Evolutionary conservation across 2,888 invertebrate genomes (phyloP).

Genomic region (Ectemnius continuus): DNA sequence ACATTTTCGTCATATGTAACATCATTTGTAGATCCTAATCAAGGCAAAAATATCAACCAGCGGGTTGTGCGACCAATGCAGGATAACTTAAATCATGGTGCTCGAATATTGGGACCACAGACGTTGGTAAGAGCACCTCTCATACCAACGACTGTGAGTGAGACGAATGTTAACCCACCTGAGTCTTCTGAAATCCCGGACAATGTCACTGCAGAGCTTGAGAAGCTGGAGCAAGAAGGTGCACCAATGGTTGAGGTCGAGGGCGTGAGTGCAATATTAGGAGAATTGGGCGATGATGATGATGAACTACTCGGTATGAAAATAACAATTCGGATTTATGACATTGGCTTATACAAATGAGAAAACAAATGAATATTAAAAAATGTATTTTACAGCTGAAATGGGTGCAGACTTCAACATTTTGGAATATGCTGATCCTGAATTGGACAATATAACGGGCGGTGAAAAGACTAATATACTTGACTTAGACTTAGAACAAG

Average conservation of each 20-base stretch:
- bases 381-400: conserved; percentile 81
- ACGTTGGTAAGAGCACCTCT: conserved; percentile 69
- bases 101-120: conserved; percentile 68
- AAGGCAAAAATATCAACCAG: conserved; percentile 66
- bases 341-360: no score
- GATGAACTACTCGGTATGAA: conserved; percentile 86
- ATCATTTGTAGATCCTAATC: conserved; percentile 66
- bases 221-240: conserved; percentile 85
- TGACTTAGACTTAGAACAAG: conserved; percentile 90
- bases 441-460: conserved; percentile 88
- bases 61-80: conserved; percentile 70
- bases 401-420: conserved; percentile 97
- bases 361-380: no score
- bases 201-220: conserved; percentile 84
- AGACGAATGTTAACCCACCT: conserved; percentile 66
- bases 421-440: conserved; percentile 96
- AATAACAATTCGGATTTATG: not conserved
- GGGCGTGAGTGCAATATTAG: conserved; percentile 88
- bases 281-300: conserved; percentile 91
- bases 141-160: conserved; percentile 68
- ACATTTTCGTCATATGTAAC: conserved; percentile 2
- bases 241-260: conserved; percentile 82
- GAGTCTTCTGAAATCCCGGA: conserved; percentile 83
- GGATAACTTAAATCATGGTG: conserved; percentile 69
- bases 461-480: conserved; percentile 91